Evolutionary conservation across 2,797 vertebrate genomes (phyloP), one percentile per base, ranked within the genome.

Genomic region (Sebastes iracundus): DNA sequence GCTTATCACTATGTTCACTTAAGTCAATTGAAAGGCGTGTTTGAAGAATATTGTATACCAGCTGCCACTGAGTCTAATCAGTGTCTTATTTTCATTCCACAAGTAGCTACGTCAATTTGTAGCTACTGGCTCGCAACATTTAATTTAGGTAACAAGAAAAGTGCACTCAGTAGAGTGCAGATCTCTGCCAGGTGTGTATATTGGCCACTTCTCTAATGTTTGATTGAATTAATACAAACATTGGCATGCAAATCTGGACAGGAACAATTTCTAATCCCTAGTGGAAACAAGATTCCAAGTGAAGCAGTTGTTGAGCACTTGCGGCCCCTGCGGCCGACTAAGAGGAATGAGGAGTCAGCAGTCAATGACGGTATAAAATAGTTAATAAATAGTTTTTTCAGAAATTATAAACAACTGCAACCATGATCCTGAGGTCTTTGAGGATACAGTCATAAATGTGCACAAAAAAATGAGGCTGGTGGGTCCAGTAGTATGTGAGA

Each of bases 1-100:
- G 2, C 55, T 76, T 78, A 85, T 84, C 68, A 33, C 16, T 5
- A 22, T 69, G 52, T 74, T 81, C 52, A 65, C 62, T 72, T 46
- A 62, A 49, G 30, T 63, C 52, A 28, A 49, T 22, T 63, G 62
- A 77, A 75, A 80, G 68, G 42, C 52, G 30, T 85, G 49, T 55
- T 46, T 63, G 68, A 27, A 56, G 32, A 65, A 46, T 56, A 73
- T 72, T 56, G 23, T 23, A 59, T 63, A 67, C 5, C 12, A 63
- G 56, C 56, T 71, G 35, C 33, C n/a, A 56, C 53, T 56, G 33
- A 66, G 28, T 67, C 42, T 49, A 32, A n/a, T 75, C 58, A 25
- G 14, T 63, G 13, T 52, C 30, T 66, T 38, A 27, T 64, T 74
- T 28, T 35, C 32, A 46, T 75, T 52, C 28, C 3, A 28, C 10